These are phyloP conservation scores for Aporrectodea caliginosa DNA, from an alignment of 1,140 invertebrate genomes.

Conservation along the genomic window DNA sequence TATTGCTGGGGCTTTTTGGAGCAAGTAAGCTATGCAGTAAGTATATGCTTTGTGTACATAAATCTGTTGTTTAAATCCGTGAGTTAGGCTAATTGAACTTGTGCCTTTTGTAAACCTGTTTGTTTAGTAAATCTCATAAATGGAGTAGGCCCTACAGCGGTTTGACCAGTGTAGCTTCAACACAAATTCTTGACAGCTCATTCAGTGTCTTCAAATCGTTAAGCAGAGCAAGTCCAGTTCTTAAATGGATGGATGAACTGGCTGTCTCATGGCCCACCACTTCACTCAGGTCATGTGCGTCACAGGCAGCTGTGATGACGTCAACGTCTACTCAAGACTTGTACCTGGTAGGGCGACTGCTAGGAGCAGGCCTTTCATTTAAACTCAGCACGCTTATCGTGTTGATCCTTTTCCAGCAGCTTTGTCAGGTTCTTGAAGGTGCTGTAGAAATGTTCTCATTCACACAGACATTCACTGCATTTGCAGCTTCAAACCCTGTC, in stretches of 20 bases:
- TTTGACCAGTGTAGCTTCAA: not conserved
- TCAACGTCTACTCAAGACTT: not conserved
- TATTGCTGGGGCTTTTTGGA: too few relatives aligned
- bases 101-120: not conserved
- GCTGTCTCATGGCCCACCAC: not conserved
- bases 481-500: too few relatives aligned
- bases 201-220: not conserved
- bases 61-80: too few relatives aligned
- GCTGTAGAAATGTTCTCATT: not conserved
- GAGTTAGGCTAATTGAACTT: too few relatives aligned
- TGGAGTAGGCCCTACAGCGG: not conserved
- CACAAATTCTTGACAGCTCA: not conserved
- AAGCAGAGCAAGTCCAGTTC: not conserved
- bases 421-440: not conserved
- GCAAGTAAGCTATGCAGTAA: too few relatives aligned
- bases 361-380: too few relatives aligned
- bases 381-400: too few relatives aligned
- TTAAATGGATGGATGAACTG: not conserved
- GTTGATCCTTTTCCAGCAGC: too few relatives aligned
- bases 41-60: too few relatives aligned
- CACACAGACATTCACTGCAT: too few relatives aligned
- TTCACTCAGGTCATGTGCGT: not conserved
- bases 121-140: not conserved
- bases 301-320: not conserved
- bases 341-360: not conserved